Percentiles rank a stretch among this genome's conserved stretches.
These are phyloP conservation scores for Calidris pugnax DNA, from an alignment of 2,113 vertebrate species.

Conservation along the genomic window DNA sequence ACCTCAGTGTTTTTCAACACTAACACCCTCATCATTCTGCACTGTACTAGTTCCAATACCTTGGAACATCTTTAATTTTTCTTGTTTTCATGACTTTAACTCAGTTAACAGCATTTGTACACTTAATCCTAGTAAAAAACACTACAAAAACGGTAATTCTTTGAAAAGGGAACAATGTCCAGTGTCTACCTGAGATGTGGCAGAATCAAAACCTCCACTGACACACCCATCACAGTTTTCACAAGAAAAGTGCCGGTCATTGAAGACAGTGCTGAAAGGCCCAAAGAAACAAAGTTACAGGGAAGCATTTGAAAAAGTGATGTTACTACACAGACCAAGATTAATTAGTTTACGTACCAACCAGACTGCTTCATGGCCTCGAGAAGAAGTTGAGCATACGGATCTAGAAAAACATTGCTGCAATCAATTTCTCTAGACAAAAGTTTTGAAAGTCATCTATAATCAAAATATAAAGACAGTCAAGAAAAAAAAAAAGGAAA, in stretches of 20 bases:
- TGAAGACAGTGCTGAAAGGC: conserved; percentile 82
- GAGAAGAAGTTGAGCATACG: conserved; percentile 90
- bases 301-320: not conserved
- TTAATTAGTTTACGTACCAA: conserved; percentile 81
- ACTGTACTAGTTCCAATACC: not conserved
- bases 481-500: not conserved
- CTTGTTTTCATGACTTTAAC: not conserved
- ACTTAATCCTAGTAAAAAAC: not conserved
- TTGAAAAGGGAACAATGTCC: not conserved
- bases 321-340: not conserved
- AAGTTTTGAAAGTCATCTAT: conserved; percentile 18
- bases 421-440: conserved; percentile 39
- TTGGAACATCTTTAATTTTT: not conserved
- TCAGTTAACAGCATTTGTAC: not conserved
- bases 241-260: conserved; percentile 92
- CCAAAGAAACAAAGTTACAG: not conserved
- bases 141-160: not conserved
- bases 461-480: not conserved
- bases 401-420: conserved; percentile 80
- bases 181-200: conserved; percentile 86
- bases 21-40: not conserved
- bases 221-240: conserved; percentile 93
- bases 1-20: not conserved
- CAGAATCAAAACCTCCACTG: conserved; percentile 91
- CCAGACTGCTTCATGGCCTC: conserved; percentile 92